Base-by-base conservation (phyloP, 2,888 invertebrate genomes). In the Meiosimyza decipiens region DNA sequence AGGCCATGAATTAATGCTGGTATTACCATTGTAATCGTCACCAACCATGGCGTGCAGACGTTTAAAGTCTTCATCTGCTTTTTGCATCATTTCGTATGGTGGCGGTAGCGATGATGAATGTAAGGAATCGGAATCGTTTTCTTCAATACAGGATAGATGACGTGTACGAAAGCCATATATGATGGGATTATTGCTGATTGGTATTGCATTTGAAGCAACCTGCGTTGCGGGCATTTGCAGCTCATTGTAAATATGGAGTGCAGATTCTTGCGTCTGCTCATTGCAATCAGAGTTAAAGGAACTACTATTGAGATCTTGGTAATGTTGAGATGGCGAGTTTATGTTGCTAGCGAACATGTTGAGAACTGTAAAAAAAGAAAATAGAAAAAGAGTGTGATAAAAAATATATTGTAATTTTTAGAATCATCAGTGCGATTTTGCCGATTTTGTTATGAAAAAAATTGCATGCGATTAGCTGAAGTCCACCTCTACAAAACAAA, bases 81-180 rank as follows among this genome's bases (percentile, higher is more conserved):
- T 82, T 75, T 85, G 81, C 75, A 85, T 84, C 73, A 86, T 78
- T 73, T 86, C 87, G 60, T 82, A 82, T 51, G 86, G 82, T 6
- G 83, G 81, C 11, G 87, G 86, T 71, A 85, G 78, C 13, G 85
- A 86, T 0, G 85, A 82, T 4, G 87, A 85, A 74, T 85, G 84
- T 71, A 85, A 76, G 4, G 87, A 87, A 68, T 87, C 87, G 11
- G 86, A 84, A 72, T 86, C 87, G 64, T 87, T 86, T 77, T 87
- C 87, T 73, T 87, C 86, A 66, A 87, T 87, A 76, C 87, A 87
- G 71, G 87, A 87, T 67, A 87, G 77, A 79, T 87, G 87, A 4
- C 87, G 80, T 15, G 86, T 86, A 49, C 87, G 86, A 78, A 85
- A 86, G 1, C 86, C 87, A 76, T 83, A 85, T 13, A 83, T 75